phyloP scores from a whole-genome alignment of 2,113 vertebrate species.

The Platycercus adscitus region DNA sequence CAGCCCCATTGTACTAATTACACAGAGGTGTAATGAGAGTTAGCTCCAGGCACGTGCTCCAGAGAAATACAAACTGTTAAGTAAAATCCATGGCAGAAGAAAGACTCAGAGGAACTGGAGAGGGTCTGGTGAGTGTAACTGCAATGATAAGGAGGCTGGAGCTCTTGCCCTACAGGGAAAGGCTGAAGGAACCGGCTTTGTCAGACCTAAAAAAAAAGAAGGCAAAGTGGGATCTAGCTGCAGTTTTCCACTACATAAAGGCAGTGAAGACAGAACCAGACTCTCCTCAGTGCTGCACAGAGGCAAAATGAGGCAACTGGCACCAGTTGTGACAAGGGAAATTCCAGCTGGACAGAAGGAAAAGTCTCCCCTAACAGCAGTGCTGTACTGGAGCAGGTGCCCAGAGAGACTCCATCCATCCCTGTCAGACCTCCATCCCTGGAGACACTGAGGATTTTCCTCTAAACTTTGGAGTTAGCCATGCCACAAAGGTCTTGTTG shows the following conservation, averaged over 20 bases:
- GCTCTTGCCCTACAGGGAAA: background rate
- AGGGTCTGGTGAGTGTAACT: background rate
- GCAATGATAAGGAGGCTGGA: background rate
- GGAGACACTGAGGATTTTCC: background rate
- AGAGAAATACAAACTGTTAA: background rate
- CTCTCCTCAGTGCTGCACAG: background rate
- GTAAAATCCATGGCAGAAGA: background rate
- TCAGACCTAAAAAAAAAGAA: background rate
- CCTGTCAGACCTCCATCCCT: background rate
- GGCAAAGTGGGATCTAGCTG: background rate
- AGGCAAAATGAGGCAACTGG: background rate
- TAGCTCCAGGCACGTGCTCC: background rate
- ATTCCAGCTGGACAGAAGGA: background rate
- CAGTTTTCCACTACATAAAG: background rate
- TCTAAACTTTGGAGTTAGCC: background rate
- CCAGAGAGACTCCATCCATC: background rate
- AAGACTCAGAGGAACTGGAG: background rate
- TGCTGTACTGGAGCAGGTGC: background rate
- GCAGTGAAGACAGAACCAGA: background rate
- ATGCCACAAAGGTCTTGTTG: background rate
- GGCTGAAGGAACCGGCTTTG: background rate
- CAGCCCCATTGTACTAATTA: background rate
- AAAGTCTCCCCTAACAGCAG: background rate
- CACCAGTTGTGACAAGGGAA: background rate
- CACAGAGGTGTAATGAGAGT: fast-evolving